Base-by-base conservation (phyloP, 1,140 invertebrate species). In the Phymastichus coffea region DNA sequence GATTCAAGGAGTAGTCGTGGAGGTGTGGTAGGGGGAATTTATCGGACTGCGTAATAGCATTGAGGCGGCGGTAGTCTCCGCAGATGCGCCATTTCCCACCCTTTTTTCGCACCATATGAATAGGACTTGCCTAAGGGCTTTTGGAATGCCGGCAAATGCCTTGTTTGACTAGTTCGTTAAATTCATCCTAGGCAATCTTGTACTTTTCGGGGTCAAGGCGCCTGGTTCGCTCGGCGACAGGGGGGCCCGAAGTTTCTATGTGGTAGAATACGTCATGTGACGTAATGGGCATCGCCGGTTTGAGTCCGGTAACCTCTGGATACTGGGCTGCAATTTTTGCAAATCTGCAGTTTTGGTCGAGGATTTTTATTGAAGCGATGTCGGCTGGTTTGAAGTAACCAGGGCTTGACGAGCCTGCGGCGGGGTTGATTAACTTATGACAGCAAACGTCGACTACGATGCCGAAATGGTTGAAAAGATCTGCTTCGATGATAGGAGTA, bases 11-110 rank as follows among this genome's bases (percentile, higher is more conserved):
- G 6, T 66, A 67, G 25, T 69, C 66, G 8, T 63, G 20, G 0
- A 74, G 54, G 23, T 59, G 30, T 0, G 70, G 71, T 0, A 79
- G 22, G 10, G 72, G 73, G 53, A 75, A 79, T 0, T 59, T 19
- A 44, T 81, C 75, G 1, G 69, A 61, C 8, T 49, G 40, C 0
- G 65, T 66, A 10, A 55, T 28, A 3, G 44, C 43, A 63, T 84
- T 84, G 4, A 83, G 63, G 6, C 15, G 30, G 10, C 79, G 63
- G 59, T 67, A 66, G 46, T 66, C 64, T 2, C 60, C 38, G 6
- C 28, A 33, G 28, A 33, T 33, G 12, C 28, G 28, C 28, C 28
- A 33, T 7, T 6, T 7, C 6, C 12, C 12, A 33, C 12, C 28
- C 12, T 33, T 33, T 12, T 33, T 33, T 6, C 6, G 28, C 28